Evolutionary conservation across 1,140 invertebrate genomes (phyloP).

Genomic region (Diorhabda carinulata): DNA sequence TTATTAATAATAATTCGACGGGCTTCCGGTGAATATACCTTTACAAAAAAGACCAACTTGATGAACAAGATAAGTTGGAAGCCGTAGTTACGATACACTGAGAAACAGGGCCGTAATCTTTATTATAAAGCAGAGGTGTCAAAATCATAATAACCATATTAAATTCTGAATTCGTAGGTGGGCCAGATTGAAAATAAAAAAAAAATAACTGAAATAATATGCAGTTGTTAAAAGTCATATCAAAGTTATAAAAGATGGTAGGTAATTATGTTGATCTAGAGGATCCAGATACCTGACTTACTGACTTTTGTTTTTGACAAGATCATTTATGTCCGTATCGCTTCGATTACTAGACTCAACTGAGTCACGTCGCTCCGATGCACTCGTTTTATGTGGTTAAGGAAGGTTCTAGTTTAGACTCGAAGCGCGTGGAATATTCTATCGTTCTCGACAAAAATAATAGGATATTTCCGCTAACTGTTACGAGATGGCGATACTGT

Average conservation of each 20-base stretch:
- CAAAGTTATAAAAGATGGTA: no score
- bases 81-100: constrained; percentile 3
- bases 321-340: no score
- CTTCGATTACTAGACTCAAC: no score
- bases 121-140: background rate
- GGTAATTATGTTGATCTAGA: background rate
- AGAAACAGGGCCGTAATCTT: background rate
- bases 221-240: background rate
- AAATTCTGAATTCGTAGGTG: background rate
- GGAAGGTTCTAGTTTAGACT: no score
- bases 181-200: background rate
- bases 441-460: no score
- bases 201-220: background rate
- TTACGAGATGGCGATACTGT: no score
- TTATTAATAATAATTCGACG: constrained; percentile 7
- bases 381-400: no score
- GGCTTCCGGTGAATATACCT: constrained; percentile 3
- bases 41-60: background rate
- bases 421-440: no score
- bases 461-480: no score
- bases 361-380: no score
- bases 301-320: no score
- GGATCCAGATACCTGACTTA: background rate
- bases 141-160: background rate
- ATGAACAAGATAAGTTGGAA: background rate